Base-by-base conservation (phyloP, 1,140 invertebrate species). In the Heterodera carotae region DNA sequence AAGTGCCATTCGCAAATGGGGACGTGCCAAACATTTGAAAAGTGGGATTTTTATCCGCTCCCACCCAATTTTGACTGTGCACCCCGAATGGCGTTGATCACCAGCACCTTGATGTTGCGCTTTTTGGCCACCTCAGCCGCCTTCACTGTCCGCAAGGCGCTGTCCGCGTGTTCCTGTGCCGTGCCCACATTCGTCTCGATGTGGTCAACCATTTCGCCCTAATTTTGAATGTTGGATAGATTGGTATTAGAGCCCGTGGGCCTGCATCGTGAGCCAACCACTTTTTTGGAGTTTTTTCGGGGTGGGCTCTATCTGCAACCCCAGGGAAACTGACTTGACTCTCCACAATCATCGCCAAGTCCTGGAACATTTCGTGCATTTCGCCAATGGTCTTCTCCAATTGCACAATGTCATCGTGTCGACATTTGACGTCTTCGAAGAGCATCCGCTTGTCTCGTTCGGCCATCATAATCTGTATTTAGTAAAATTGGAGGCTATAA, bases 271-370 rank as follows among this genome's bases (percentile, higher is more conserved):
- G n/a, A n/a, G n/a, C n/a, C n/a, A n/a, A n/a, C n/a, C n/a, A n/a
- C n/a, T n/a, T n/a, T n/a, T n/a, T n/a, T n/a, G n/a, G n/a, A n/a
- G n/a, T n/a, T n/a, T n/a, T n/a, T n/a, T n/a, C n/a, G n/a, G n/a
- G n/a, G n/a, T 39, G 4, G 36, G 4, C 10, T 39, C 36, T 10
- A 39, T 6, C 10, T 39, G 12, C 6, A 8, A 0, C 39, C 39
- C 39, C 12, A 12, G 6, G 39, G 39, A 6, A 43, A 8, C 12
- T 43, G 6, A 91, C 91, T 88, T 91, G 91, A 84, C 88, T 89
- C 84, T 92, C 91, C 60, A 91, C 91, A 27, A 91, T 84, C 89
- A 91, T 91, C n/a, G 91, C 91, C 90, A 91, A 91, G 83, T 92
- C 91, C 53, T 83, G 82, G 82, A 91, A 91, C 90, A 91, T 91